Evolutionary conservation across 2,113 vertebrate species (phyloP), one percentile per base, ranked within the genome.

Genomic region (Prolemur simus): DNA sequence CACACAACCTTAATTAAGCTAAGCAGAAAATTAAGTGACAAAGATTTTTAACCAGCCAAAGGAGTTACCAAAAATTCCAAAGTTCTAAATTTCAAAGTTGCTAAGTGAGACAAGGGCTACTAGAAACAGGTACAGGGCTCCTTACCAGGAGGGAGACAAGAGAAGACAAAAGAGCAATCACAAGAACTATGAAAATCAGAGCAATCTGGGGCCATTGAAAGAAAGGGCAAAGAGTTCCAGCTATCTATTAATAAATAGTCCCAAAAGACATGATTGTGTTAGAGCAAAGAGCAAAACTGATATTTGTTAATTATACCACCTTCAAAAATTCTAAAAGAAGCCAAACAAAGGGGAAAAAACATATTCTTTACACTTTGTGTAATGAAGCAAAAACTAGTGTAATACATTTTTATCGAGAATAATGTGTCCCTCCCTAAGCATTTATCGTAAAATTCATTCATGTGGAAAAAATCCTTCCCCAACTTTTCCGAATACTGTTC

Each of bases 381-480:
- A 89, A 89, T 91, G 63, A 95, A 89, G 60, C 32, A 91, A 92
- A 73, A 93, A 68, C 42, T 5, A 89, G 25, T 18, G 32, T 82
- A 93, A 86, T 49, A 87, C 29, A 81, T 82, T 82, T 85, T 93
- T 82, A 82, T 74, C 52, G 76, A 85, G 58, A 92, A 94, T 93
- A 94, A 85, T 80, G 11, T 71, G 4, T 64, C 45, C 64, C 32
- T 87, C 64, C 23, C 1, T 69, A 76, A 96, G 71, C 29, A 52
- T 92, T 80, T 94, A 96, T 95, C 94, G 47, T 60, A 91, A 97
- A 96, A 94, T 58, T 34, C 63, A 94, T 34, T 92, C 64, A 95
- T 8, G 21, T 91, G 52, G 63, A 96, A 95, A 89, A 96, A 82
- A 60, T 85, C 8, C 49, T 77, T 94, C 37, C 82, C 58, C 34